Conservation (phyloP, 2,113 vertebrate genomes). For the Podilymbus podiceps region DNA sequence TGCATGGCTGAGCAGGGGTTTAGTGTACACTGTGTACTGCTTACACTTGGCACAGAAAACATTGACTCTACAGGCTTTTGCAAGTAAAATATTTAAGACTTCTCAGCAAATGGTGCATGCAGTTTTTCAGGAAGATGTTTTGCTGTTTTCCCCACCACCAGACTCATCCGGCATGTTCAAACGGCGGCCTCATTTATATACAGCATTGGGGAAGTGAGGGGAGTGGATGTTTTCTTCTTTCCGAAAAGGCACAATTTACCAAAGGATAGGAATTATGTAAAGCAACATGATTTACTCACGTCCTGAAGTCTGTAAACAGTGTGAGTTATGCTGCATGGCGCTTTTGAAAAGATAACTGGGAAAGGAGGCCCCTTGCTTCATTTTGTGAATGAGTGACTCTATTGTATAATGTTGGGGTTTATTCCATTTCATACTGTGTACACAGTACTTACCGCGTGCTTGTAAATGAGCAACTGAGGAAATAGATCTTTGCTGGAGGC, state of each 20-base stretch:
- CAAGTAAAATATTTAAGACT: constrained; percentile 43
- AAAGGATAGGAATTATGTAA: not conserved
- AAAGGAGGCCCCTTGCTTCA: not conserved
- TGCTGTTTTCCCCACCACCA: not conserved
- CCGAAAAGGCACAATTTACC: not conserved
- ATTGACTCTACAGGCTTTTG: not conserved
- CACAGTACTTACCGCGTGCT: not conserved
- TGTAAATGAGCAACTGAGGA: constrained; percentile 25
- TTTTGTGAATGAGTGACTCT: constrained; percentile 60
- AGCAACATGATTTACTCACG: not conserved
- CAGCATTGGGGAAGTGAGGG: not conserved
- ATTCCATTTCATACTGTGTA: not conserved
- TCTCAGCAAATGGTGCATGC: constrained; percentile 1
- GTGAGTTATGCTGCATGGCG: not conserved
- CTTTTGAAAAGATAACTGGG: constrained; percentile 14
- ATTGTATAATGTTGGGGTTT: constrained; percentile 22
- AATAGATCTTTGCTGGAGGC: constrained; percentile 66
- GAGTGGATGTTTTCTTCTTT: not conserved
- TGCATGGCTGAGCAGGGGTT: not conserved
- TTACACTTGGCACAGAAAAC: not conserved
- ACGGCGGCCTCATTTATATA: not conserved
- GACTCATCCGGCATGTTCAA: not conserved
- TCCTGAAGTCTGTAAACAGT: constrained; percentile 7
- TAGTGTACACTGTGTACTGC: not conserved
- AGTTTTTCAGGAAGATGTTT: constrained; percentile 2